Evolutionary conservation across 1,140 invertebrate species (phyloP), one percentile per base, ranked within the genome.

Genomic region (Odontomachus brunneus): DNA sequence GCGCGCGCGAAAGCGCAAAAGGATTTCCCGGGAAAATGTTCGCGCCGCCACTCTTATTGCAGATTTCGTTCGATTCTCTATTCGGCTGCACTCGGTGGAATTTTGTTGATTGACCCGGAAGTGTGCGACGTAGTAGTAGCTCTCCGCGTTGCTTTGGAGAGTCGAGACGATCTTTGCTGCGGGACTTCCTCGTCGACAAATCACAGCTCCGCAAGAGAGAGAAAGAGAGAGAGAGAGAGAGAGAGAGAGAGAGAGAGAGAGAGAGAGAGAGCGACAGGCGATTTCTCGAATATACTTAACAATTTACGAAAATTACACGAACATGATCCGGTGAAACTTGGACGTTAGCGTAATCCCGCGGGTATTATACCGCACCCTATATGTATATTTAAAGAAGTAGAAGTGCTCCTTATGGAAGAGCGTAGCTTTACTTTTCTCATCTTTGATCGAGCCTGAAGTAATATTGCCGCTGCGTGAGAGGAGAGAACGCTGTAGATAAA

Each of bases 101-200:
- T 71, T 44, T 71, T 80, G 65, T 71, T 80, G 75, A 80, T 80
- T 80, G 75, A 80, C 65, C 75, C 49, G 69, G 75, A 80, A 80
- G n/a, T 5, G 57, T 80, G 53, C 75, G 38, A 71, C 33, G 48
- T 51, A 11, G 11, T 24, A 33, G 29, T 5, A 17, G 11, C 51
- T 26, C 19, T 1, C 49, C 33, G 63, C 24, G 33, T 57, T 69
- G 66, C 29, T 49, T 69, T 17, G 26, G 75, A 78, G 19, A 24
- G 48, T 12, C 11, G 22, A 33, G 12, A 48, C 3, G 60, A 19
- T 19, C 7, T 17, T 44, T 44, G 38, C 38, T 11, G 9, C 38
- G 29, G 29, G 2, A 33, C 5, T 44, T 44, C 3, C 38, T 14
- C 4, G 7, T 69, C 66, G 17, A 17, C 49, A 17, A 44, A 11